Evolutionary conservation across 2,888 invertebrate species (phyloP), one percentile per base, ranked within the genome.

Genomic region (Macrosoma leucophasiata): DNA sequence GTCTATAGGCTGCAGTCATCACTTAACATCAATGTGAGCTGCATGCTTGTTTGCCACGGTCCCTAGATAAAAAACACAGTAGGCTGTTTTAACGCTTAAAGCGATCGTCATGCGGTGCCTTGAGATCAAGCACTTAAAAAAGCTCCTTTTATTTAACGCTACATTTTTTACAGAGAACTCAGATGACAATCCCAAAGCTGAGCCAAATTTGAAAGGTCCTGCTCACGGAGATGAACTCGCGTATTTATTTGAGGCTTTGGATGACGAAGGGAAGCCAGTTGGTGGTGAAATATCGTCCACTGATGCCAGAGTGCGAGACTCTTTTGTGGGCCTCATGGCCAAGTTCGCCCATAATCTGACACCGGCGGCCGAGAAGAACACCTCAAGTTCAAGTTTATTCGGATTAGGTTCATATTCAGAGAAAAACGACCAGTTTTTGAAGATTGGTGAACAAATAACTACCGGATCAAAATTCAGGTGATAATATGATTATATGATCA

Each of bases 211-310:
- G 22, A 72, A 62, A 58, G 85, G 62, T 0, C 86, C 88, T 1
- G 81, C 87, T 0, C 92, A 92, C 52, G 92, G 92, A 1, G 92
- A 92, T 51, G 92, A 92, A 51, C 62, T 92, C 13, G 87, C 88
- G 0, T 92, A 90, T 52, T 73, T 92, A 51, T 92, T 92, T 53
- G 90, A 91, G 55, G 86, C 88, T 0, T 73, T 88, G 22, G 87
- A 90, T 41, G 61, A 87, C 0, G 84, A 87, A 26, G 91, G 91
- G 0, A 84, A 84, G 10, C 75, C 88, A 0, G 39, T 89, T 12
- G 69, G 62, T 2, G 73, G 66, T 1, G 47, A 51, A 1, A 68
- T 67, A 12, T 84, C 74, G 3, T 63, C 77, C 9, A 86, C 87
- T 4, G 93, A 93, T 52, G 68, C 86, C 5, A 73, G 85, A 46